These are phyloP conservation scores for Calameuta pallipes DNA, from an alignment of 2,888 invertebrate species.

Conservation along the genomic window DNA sequence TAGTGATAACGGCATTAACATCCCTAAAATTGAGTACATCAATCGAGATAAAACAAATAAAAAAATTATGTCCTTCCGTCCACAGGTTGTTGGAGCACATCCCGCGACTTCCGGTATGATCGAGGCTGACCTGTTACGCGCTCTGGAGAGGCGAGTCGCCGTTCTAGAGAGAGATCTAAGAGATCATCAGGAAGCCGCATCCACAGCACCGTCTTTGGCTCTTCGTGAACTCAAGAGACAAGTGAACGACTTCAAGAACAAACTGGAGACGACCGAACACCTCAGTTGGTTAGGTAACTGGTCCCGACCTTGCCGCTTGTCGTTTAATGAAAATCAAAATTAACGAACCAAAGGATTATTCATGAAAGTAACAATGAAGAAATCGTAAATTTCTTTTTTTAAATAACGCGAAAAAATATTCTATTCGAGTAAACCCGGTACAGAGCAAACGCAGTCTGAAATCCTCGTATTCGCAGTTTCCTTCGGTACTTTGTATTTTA, in stretches of 20 bases:
- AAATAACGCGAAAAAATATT: background rate
- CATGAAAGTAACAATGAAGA: accelerated
- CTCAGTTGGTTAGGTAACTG: conserved; percentile 73
- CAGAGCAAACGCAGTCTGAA: background rate
- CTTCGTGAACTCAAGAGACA: conserved; percentile 71
- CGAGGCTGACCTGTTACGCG: conserved; percentile 68
- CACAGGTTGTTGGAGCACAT: conserved; percentile 61
- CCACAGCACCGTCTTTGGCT: conserved; percentile 68
- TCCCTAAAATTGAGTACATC: background rate
- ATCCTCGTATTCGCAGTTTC: background rate
- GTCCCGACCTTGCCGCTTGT: conserved; percentile 5
- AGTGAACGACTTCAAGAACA: conserved; percentile 71
- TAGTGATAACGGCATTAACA: background rate
- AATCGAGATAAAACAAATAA: background rate
- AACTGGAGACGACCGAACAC: conserved; percentile 73
- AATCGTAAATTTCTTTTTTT: background rate
- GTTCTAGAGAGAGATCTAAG: conserved; percentile 71
- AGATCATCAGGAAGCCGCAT: conserved; percentile 64
- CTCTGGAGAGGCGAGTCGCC: conserved; percentile 70
- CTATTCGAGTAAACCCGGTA: no score
- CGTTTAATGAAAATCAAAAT: background rate
- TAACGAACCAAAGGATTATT: background rate
- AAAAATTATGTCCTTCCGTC: background rate
- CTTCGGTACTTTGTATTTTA: background rate
- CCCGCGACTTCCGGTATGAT: conserved; percentile 61